phyloP scores from a whole-genome alignment of 1,140 invertebrate genomes.

The Drosophila sechellia region DNA sequence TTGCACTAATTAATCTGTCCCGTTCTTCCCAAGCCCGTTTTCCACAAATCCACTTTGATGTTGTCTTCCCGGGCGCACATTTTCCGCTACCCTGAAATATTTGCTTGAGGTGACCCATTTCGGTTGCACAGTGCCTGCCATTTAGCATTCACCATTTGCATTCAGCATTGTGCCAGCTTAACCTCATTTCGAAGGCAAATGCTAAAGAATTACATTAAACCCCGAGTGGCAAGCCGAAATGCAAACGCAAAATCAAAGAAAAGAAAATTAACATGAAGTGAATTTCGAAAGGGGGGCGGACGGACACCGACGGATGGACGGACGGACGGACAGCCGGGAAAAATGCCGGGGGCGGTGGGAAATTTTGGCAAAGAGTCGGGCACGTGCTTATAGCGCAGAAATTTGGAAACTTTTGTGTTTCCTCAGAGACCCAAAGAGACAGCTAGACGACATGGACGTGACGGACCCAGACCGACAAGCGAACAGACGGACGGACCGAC shows the following conservation, averaged over 20 bases:
- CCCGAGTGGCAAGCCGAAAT: constrained; percentile 60
- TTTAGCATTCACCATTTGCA: constrained; percentile 50
- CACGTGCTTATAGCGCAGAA: constrained; percentile 76
- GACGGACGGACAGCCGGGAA: background rate
- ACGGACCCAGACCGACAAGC: constrained; percentile 51
- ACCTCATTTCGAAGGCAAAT: constrained; percentile 63
- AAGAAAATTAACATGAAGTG: constrained; percentile 80
- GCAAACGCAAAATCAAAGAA: constrained; percentile 76
- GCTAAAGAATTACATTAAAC: constrained; percentile 70
- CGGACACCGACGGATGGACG: constrained; percentile 12
- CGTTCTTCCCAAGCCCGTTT: background rate
- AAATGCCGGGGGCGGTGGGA: constrained; percentile 51
- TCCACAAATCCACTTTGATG: constrained; percentile 15
- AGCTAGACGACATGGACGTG: constrained; percentile 72
- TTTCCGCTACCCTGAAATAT: constrained; percentile 22
- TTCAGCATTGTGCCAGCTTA: constrained; percentile 67
- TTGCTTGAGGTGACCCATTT: constrained; percentile 49
- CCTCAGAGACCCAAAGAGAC: constrained; percentile 73
- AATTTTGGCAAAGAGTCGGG: constrained; percentile 74
- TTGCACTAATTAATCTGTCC: background rate
- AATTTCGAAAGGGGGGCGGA: constrained; percentile 59
- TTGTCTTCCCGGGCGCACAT: constrained; percentile 7
- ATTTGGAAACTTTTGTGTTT: constrained; percentile 79
- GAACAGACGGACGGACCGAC: background rate
- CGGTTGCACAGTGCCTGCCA: constrained; percentile 38